Conservation (phyloP, 2,797 vertebrate genomes). For the Remorina albescens region DNA sequence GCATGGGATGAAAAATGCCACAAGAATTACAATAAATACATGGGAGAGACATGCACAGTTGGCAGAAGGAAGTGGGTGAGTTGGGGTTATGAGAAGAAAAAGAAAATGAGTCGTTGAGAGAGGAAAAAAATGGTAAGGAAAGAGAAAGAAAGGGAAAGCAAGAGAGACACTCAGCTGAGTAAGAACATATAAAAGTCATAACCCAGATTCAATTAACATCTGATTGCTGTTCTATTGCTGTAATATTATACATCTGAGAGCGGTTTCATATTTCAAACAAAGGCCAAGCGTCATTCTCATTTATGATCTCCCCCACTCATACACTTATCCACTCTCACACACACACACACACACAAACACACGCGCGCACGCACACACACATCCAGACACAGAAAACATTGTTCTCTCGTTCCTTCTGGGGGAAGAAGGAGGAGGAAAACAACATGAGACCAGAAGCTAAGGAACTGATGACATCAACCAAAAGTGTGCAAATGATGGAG, state of each 20-base stretch:
- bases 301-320: constrained; percentile 56
- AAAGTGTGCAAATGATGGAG: constrained; percentile 5
- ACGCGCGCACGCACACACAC: constrained; percentile 9
- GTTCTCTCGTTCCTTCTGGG: constrained; percentile 16
- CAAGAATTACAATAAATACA: constrained; percentile 14
- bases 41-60: neutral
- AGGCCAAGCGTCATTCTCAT: constrained; percentile 73
- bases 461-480: constrained; percentile 39
- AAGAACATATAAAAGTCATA: constrained; percentile 80
- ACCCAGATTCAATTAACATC: constrained; percentile 80
- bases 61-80: constrained; percentile 36
- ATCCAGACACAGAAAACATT: constrained; percentile 15
- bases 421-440: constrained; percentile 16
- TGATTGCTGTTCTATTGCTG: constrained; percentile 81
- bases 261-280: constrained; percentile 82
- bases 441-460: constrained; percentile 37
- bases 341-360: constrained; percentile 13
- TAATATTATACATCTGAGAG: constrained; percentile 81
- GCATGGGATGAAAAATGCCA: constrained; percentile 1
- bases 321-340: constrained; percentile 16
- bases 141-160: constrained; percentile 33
- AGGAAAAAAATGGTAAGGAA: neutral
- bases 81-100: constrained; percentile 26
- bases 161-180: constrained; percentile 68
- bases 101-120: constrained; percentile 29